These are phyloP conservation scores for Lucilia cuprina DNA, from an alignment of 1,140 invertebrate species.

Conservation along the genomic window DNA sequence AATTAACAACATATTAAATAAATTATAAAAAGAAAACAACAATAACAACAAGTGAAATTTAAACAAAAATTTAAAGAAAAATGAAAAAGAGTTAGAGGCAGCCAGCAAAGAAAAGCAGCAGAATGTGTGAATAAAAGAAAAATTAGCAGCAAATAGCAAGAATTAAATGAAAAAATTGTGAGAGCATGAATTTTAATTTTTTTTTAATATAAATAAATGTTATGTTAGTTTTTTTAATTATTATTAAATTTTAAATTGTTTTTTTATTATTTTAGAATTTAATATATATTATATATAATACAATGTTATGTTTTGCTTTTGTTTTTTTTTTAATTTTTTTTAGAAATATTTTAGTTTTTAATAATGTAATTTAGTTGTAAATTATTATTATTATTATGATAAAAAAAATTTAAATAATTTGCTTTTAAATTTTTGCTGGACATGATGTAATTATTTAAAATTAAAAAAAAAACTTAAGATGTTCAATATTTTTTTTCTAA, in stretches of 20 bases:
- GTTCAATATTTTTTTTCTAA: not conserved
- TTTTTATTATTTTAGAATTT: no score
- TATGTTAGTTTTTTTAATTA: not conserved
- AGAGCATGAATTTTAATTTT: not conserved
- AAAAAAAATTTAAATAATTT: no score
- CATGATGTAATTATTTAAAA: no score
- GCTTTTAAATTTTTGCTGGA: no score
- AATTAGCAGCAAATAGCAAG: not conserved
- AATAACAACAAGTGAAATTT: constrained; percentile 39
- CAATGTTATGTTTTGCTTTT: not conserved
- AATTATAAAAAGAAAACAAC: constrained; percentile 43
- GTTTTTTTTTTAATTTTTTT: not conserved
- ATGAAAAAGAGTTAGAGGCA: constrained; percentile 1
- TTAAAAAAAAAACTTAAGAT: not conserved
- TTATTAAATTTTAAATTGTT: not conserved
- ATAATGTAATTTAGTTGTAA: not conserved
- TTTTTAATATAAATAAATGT: not conserved
- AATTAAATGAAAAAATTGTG: not conserved
- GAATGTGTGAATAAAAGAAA: not conserved
- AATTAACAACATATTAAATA: constrained; percentile 27
- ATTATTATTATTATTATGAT: not conserved
- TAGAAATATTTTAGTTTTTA: not conserved
- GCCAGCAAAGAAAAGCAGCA: not conserved
- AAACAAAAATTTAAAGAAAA: not conserved
- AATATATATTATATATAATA: not conserved